Percentiles rank a stretch among this genome's conserved stretches.
Conservation (phyloP, 2,113 vertebrate species). For the Phylloscopus trochiloides region DNA sequence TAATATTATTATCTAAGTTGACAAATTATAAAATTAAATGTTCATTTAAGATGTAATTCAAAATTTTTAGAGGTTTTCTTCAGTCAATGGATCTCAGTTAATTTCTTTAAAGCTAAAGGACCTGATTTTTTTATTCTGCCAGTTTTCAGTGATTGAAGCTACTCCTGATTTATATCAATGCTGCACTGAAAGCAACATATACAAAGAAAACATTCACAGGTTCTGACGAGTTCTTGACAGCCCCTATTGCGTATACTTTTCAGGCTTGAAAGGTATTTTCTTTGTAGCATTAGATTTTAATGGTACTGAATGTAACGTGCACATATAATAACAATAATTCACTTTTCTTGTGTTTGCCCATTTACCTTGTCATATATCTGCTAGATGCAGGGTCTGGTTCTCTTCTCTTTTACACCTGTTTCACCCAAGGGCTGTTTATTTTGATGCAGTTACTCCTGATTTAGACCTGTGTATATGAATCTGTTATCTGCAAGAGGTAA, state of each 20-base stretch:
- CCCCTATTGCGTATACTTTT: slow-evolving; percentile 6
- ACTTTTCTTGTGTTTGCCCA: background rate
- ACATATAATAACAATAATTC: slow-evolving; percentile 49
- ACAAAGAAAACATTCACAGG: background rate
- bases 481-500: slow-evolving; percentile 47
- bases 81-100: slow-evolving; percentile 51
- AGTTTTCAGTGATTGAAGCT: background rate
- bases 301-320: slow-evolving; percentile 12
- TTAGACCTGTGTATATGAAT: slow-evolving; percentile 51
- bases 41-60: slow-evolving; percentile 69
- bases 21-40: slow-evolving; percentile 75
- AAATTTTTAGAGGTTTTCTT: slow-evolving; percentile 60
- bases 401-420: slow-evolving; percentile 39
- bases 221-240: slow-evolving; percentile 37
- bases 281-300: slow-evolving; percentile 47
- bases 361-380: slow-evolving; percentile 24
- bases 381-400: slow-evolving; percentile 27
- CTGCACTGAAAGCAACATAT: background rate
- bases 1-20: slow-evolving; percentile 71
- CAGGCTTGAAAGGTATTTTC: slow-evolving; percentile 49
- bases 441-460: slow-evolving; percentile 47
- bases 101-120: slow-evolving; percentile 27
- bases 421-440: slow-evolving; percentile 41
- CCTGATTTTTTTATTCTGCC: background rate
- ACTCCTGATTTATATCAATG: background rate